Conservation (phyloP, 2,797 vertebrate genomes). For the Karalla daura region DNA sequence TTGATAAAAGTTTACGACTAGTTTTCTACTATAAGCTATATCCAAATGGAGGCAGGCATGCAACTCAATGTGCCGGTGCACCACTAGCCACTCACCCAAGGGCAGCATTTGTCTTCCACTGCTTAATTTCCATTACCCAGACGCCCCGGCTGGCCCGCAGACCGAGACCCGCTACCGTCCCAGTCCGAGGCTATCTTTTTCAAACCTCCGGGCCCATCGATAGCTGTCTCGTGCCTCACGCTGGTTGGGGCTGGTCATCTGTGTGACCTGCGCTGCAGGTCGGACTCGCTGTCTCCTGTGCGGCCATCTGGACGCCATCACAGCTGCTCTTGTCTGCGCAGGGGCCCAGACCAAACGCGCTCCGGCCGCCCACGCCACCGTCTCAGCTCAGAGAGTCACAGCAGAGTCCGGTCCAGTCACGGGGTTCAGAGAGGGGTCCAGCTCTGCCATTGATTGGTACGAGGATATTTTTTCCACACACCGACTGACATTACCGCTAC, state of each 20-base stretch:
- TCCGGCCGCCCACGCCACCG: neutral
- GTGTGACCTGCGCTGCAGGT: conserved; percentile 1
- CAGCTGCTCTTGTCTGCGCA: conserved; percentile 16
- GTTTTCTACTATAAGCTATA: too few relatives aligned
- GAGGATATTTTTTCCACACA: too few relatives aligned
- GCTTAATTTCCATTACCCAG: neutral
- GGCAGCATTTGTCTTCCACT: neutral
- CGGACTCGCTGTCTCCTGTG: neutral
- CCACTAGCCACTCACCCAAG: neutral
- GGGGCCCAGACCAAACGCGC: neutral
- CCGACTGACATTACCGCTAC: too few relatives aligned
- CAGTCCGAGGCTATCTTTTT: neutral
- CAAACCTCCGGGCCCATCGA: neutral
- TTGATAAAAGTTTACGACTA: too few relatives aligned
- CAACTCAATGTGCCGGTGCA: too few relatives aligned
- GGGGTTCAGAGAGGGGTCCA: neutral
- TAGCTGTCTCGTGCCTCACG: neutral
- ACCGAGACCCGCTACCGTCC: neutral
- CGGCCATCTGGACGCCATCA: conserved; percentile 12
- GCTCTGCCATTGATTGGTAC: neutral
- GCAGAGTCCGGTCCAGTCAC: neutral
- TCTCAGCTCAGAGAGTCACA: conserved; percentile 5
- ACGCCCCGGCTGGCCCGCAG: neutral
- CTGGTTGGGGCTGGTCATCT: neutral
- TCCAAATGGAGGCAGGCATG: too few relatives aligned